A percentile compares a stretch with the other conserved stretches of the same genome.
Conservation (phyloP, 2,797 vertebrate species). For the Oreortyx pictus region DNA sequence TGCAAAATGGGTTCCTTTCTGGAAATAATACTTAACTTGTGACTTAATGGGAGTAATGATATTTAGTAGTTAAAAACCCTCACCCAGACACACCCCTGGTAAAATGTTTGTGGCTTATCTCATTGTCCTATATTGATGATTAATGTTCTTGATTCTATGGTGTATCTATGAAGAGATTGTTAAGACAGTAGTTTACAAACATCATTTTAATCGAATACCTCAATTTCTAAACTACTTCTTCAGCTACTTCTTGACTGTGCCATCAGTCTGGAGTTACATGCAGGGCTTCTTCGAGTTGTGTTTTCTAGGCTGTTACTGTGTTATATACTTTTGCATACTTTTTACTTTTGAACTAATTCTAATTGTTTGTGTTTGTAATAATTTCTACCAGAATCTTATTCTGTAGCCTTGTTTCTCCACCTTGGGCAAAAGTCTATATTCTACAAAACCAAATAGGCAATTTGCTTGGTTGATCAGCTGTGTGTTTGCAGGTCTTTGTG, state of each 20-base stretch:
- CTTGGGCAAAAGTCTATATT: not conserved
- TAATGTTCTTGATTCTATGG: not conserved
- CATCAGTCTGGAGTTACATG: rapidly evolving
- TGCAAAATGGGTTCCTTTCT: not conserved
- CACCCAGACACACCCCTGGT: not conserved
- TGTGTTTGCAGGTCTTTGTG: not conserved
- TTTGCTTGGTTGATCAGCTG: not conserved
- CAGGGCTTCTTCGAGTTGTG: not conserved
- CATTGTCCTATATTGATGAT: not conserved
- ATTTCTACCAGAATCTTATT: rapidly evolving
- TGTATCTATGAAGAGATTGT: not conserved
- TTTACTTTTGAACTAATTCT: not conserved
- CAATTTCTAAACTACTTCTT: not conserved
- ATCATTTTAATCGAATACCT: not conserved
- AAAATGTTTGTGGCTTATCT: not conserved
- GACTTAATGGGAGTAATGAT: not conserved
- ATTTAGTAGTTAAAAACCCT: not conserved
- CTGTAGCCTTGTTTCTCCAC: not conserved
- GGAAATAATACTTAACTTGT: not conserved
- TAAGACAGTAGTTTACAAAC: not conserved
- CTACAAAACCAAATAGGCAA: rapidly evolving
- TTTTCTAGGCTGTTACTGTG: not conserved
- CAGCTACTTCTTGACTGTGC: not conserved
- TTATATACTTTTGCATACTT: not conserved
- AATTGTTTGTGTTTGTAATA: not conserved